Evolutionary conservation across 2,797 vertebrate genomes (phyloP).

Genomic region (Xiphorhynchus erythropygius): DNA sequence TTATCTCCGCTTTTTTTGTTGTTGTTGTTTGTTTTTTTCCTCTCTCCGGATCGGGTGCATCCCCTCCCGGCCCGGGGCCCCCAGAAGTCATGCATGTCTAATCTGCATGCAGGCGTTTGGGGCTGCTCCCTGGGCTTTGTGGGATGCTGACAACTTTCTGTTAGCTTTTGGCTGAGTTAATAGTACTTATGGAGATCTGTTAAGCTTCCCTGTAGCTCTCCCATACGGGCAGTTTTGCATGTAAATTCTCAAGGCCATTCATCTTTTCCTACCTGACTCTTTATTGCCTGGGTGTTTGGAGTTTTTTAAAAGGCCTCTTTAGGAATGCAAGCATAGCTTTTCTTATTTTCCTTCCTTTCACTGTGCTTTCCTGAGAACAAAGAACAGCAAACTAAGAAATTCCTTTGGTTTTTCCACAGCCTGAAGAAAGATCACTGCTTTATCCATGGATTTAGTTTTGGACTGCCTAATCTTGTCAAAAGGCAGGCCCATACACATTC

Average conservation of each 20-base stretch:
- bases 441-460: conserved; percentile 35
- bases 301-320: not conserved
- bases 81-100: conserved; percentile 48
- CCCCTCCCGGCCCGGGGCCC: conserved; percentile 19
- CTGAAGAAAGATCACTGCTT: conserved; percentile 32
- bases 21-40: not conserved
- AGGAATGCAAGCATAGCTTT: not conserved
- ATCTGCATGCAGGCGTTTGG: not conserved
- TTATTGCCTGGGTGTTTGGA: not conserved
- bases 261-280: conserved; percentile 53
- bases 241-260: conserved; percentile 54
- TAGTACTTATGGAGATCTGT: conserved; percentile 1
- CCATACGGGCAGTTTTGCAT: not conserved
- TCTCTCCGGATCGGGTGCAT: not conserved
- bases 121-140: conserved; percentile 16
- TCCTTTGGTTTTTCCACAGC: conserved; percentile 23
- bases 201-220: conserved; percentile 28
- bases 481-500: not conserved
- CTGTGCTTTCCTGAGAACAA: conserved; percentile 40
- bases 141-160: conserved; percentile 41
- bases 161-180: conserved; percentile 63
- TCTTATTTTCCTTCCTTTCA: conserved; percentile 43
- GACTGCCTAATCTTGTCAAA: conserved; percentile 40
- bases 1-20: conserved; percentile 26
- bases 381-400: conserved; percentile 54